Base-by-base conservation (phyloP, 1,140 invertebrate genomes). In the Lordiphosa mommai region DNA sequence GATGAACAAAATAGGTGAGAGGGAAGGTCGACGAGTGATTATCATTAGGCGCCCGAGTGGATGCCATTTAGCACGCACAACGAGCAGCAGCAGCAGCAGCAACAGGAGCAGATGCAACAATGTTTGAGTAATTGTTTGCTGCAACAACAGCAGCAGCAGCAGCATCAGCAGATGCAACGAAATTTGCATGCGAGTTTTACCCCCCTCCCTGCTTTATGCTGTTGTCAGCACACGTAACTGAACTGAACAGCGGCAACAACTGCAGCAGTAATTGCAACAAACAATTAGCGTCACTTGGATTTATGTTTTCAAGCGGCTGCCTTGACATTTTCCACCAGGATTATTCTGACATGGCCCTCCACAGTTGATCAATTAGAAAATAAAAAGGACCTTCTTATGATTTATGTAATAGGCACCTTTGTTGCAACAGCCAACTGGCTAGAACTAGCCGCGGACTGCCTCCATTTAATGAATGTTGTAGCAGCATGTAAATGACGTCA, bases 71-170 rank as follows among this genome's bases (percentile, higher is more conserved):
- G 71, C 77, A 84, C 72, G 76, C 77, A 82, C 77, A 77, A 77
- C 61, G 61, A 67, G 48, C 61, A 34, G 8, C 51, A 61, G 16
- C 51, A 49, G 27, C 47, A 47, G 5, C 32, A 46, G 14, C 53
- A 43, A 6, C 29, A 58, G 40, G 20, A 52, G 51, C 68, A 72
- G 59, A 49, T 71, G 77, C 72, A 72, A 82, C 76, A 84, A 84
- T 82, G 77, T 84, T 77, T 84, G 72, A 82, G 67, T 82, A 82
- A 82, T 82, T 84, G 76, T 82, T 84, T 84, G 76, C 56, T 65
- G 44, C 58, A 65, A 46, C 70, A 56, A 38, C 65, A 69, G 53
- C 57, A 41, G 29, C 66, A 59, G 41, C 32, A 55, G 27, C 32
- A 37, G 13, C 37, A 16, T 13, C 16, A 51, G 16, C 70, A 72